Evolutionary conservation across 2,797 vertebrate genomes (phyloP).

Genomic region (Phrynocephalus vlangalii): DNA sequence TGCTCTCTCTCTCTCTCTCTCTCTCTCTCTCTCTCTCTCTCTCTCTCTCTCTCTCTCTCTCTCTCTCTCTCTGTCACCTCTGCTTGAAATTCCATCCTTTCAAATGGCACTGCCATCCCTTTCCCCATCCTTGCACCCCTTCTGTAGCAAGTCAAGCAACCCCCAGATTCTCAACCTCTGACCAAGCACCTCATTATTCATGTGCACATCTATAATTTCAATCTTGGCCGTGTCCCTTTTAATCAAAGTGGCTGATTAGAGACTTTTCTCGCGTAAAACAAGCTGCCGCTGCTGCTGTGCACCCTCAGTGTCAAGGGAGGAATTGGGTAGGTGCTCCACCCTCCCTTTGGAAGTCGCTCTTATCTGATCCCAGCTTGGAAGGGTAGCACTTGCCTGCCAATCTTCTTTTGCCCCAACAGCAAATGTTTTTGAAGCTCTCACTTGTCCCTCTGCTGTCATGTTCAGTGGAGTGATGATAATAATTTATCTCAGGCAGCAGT

Average conservation of each 20-base stretch:
- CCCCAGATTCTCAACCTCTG: constrained; percentile 24
- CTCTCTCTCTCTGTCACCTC: background rate
- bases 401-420: constrained; percentile 27
- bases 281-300: constrained; percentile 63
- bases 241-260: constrained; percentile 82
- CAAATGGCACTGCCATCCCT: background rate
- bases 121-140: background rate
- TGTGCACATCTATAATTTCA: constrained; percentile 70
- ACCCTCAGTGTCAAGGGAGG: constrained; percentile 53
- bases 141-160: background rate
- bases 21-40: background rate
- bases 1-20: no score
- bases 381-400: constrained; percentile 67
- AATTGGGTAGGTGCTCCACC: constrained; percentile 57
- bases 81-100: background rate
- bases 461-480: constrained; percentile 57
- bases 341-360: constrained; percentile 56
- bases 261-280: constrained; percentile 73
- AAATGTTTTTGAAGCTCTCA: constrained; percentile 59
- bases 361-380: constrained; percentile 69
- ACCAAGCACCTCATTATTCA: constrained; percentile 35
- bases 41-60: no score
- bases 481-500: constrained; percentile 50
- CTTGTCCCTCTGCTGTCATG: constrained; percentile 35
- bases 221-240: constrained; percentile 77